Percentiles rank a stretch among this genome's conserved stretches.
Conservation (phyloP, 2,888 invertebrate species). For the Ptilodon capucinus region DNA sequence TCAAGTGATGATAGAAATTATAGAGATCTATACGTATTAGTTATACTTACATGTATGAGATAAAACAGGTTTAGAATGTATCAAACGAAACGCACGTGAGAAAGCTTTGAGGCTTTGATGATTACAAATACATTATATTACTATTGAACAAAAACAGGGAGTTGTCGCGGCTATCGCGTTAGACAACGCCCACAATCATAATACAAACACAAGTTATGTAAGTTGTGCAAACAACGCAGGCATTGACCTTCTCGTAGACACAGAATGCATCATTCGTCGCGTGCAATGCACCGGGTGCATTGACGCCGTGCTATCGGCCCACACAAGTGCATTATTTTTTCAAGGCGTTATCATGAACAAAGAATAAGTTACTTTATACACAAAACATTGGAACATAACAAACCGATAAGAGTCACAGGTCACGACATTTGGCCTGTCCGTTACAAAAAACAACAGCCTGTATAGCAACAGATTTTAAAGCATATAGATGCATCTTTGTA, state of each 20-base stretch:
- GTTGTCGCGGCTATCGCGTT: constrained; percentile 22
- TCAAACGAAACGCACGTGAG: background rate
- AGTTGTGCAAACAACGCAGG: constrained; percentile 62
- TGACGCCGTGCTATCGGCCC: constrained; percentile 66
- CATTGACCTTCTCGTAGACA: constrained; percentile 74
- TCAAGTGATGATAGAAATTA: too few species aligned
- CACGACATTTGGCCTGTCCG: constrained; percentile 19
- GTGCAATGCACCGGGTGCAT: constrained; percentile 70
- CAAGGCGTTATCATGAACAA: constrained; percentile 54
- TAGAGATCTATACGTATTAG: too few species aligned
- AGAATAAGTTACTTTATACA: constrained; percentile 48
- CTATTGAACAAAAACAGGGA: constrained; percentile 11
- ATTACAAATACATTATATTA: background rate
- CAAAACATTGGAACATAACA: constrained; percentile 29
- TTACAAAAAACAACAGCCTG: background rate
- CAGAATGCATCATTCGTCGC: constrained; percentile 70
- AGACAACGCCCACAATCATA: constrained; percentile 55
- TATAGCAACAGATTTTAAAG: background rate
- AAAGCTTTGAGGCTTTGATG: background rate
- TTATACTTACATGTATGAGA: too few species aligned
- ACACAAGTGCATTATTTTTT: constrained; percentile 68
- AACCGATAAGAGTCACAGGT: constrained; percentile 17
- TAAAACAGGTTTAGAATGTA: background rate
- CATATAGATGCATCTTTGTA: too few species aligned
- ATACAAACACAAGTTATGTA: constrained; percentile 68